Base-by-base conservation (phyloP, 2,888 invertebrate genomes). In the Acleris cristana region DNA sequence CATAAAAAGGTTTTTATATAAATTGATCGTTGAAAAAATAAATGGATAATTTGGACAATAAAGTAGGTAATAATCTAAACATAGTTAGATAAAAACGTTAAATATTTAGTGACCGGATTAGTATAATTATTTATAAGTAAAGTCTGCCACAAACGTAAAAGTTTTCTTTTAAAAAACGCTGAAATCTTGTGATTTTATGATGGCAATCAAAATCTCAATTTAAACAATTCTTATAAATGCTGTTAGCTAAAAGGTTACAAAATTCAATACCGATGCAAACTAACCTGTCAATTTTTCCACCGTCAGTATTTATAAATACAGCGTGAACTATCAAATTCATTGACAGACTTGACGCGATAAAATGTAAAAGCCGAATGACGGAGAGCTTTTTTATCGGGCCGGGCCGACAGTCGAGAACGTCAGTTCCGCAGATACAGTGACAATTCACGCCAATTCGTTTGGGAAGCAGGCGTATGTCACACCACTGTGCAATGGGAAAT, bases 351-450 rank as follows among this genome's bases (percentile, higher is more conserved):
- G 70, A 65, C 65, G 69, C 72, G 66, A 75, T 78, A 81, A 84
- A 81, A 80, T 72, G 77, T 79, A 79, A 83, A 85, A 81, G 78
- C 82, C 79, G 82, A 80, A 82, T 82, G 84, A 85, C 80, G 72
- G 72, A 70, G 72, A 74, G 74, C 75, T 74, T 77, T 81, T 85
- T 81, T 83, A 80, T 78, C 72, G 70, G 70, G 78, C 78, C 79
- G 79, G 81, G 81, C 76, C 76, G 73, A 64, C 79, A 72, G 77
- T 61, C 57, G 64, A 59, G 69, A 61, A 69, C 63, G 73, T 69
- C 64, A 66, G 70, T 65, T 73, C 78, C 71, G 76, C 77, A 79
- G 81, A 82, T 84, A 82, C 81, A 81, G 79, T 82, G 83, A 83
- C 86, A 84, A 83, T 84, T 83, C 82, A 79, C 77, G 81, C 81